Conservation (phyloP, 2,797 vertebrate species). For the Malacoraja senta region DNA sequence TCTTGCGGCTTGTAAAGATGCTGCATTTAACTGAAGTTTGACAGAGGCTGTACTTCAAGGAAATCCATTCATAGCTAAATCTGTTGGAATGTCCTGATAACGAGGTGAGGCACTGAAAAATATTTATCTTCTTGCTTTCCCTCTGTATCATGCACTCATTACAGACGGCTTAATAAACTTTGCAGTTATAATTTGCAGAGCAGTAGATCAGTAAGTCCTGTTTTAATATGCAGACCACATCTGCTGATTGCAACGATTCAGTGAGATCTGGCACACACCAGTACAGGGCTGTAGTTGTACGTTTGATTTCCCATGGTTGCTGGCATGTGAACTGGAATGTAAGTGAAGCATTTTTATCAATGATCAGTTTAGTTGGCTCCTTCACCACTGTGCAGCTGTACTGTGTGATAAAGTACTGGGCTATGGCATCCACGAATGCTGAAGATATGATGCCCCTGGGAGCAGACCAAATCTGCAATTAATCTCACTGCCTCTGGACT, state of each 20-base stretch:
- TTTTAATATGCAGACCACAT: background rate
- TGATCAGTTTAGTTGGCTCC: background rate
- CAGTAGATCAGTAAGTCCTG: background rate
- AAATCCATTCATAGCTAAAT: background rate
- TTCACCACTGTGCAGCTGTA: background rate
- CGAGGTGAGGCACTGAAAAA: background rate
- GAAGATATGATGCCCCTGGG: background rate
- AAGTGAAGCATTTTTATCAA: background rate
- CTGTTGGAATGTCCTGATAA: background rate
- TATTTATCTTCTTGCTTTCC: background rate
- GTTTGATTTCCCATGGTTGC: background rate
- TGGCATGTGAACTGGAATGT: background rate
- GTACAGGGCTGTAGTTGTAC: background rate
- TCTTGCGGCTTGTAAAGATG: background rate
- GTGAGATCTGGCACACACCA: background rate
- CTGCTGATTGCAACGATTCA: background rate
- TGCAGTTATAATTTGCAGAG: background rate
- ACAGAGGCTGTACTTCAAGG: background rate
- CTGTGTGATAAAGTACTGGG: background rate
- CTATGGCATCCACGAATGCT: background rate
- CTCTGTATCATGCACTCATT: background rate
- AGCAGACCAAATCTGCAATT: background rate
- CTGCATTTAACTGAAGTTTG: background rate
- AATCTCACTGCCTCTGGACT: background rate
- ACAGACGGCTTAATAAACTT: background rate